These are phyloP conservation scores for Solenopsis invicta DNA, from an alignment of 1,140 invertebrate species.

Conservation along the genomic window DNA sequence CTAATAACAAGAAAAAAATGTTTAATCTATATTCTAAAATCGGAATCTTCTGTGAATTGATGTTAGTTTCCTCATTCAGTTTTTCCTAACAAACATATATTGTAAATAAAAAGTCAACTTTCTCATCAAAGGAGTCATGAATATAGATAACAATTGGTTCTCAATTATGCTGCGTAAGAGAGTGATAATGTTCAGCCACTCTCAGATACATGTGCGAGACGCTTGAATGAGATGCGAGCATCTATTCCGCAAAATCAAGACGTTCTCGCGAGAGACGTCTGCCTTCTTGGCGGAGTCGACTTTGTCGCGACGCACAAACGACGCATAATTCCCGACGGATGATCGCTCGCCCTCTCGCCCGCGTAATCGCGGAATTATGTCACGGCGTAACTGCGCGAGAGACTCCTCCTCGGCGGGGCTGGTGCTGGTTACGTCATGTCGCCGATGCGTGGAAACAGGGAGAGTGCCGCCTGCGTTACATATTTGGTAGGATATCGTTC, in stretches of 20 bases:
- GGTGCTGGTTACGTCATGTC: slow-evolving; percentile 67
- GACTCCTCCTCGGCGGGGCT: slow-evolving; percentile 47
- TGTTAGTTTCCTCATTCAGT: background rate
- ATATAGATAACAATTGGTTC: background rate
- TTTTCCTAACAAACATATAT: background rate
- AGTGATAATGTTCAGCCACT: background rate
- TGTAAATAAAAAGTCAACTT: background rate
- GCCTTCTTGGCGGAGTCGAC: background rate
- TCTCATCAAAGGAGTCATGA: background rate
- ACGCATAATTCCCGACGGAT: slow-evolving; percentile 64
- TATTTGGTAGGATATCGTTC: slow-evolving; percentile 71
- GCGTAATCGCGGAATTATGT: slow-evolving; percentile 77
- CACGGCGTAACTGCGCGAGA: slow-evolving; percentile 59
- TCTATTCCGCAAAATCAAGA: slow-evolving; percentile 29
- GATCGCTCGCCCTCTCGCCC: slow-evolving; percentile 37
- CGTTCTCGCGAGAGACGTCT: background rate
- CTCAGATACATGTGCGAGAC: background rate
- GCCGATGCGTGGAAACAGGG: slow-evolving; percentile 55
- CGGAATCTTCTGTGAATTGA: background rate
- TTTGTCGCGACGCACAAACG: slow-evolving; percentile 14
- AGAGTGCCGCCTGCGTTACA: slow-evolving; percentile 58
- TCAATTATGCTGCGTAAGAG: background rate
- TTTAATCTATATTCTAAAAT: background rate
- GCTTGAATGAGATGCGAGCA: background rate
- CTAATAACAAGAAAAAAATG: background rate